Percentiles rank a stretch among this genome's conserved stretches.
phyloP scores from a whole-genome alignment of 2,888 invertebrate species.

The Dynastes tityus region DNA sequence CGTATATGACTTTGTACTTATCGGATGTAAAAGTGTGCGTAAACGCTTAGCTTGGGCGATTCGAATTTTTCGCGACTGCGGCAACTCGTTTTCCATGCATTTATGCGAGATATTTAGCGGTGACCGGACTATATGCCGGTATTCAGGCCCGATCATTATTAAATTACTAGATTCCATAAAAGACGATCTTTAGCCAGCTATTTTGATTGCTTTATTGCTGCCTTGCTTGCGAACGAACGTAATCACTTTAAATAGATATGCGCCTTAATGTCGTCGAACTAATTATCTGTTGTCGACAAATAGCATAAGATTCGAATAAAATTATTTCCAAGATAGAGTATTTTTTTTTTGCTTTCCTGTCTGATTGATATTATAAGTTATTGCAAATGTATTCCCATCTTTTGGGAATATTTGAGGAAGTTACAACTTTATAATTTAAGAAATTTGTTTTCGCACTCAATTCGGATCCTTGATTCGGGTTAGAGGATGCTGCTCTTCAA shows the following conservation, averaged over 20 bases:
- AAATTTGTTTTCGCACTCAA: no score
- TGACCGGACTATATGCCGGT: neutral
- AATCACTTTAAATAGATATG: conserved; percentile 14
- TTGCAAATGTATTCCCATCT: no score
- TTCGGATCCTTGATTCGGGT: no score
- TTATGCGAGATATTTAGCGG: conserved; percentile 38
- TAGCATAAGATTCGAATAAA: no score
- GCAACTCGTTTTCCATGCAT: conserved; percentile 39
- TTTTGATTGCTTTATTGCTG: conserved; percentile 39
- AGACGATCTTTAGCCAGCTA: conserved; percentile 30
- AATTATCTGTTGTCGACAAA: neutral
- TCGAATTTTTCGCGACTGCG: conserved; percentile 28
- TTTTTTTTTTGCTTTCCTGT: no score
- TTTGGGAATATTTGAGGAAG: no score
- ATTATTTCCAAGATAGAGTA: no score
- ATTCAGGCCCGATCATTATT: conserved; percentile 18
- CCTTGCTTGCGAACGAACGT: neutral
- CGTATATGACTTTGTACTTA: no score
- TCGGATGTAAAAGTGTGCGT: no score
- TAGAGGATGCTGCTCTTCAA: no score
- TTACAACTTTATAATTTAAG: no score
- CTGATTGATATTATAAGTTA: no score
- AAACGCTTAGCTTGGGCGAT: neutral
- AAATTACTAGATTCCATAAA: conserved; percentile 41
- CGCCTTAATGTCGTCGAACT: conserved; percentile 6